Evolutionary conservation across 2,113 vertebrate genomes (phyloP).

Genomic region (Melospiza georgiana): DNA sequence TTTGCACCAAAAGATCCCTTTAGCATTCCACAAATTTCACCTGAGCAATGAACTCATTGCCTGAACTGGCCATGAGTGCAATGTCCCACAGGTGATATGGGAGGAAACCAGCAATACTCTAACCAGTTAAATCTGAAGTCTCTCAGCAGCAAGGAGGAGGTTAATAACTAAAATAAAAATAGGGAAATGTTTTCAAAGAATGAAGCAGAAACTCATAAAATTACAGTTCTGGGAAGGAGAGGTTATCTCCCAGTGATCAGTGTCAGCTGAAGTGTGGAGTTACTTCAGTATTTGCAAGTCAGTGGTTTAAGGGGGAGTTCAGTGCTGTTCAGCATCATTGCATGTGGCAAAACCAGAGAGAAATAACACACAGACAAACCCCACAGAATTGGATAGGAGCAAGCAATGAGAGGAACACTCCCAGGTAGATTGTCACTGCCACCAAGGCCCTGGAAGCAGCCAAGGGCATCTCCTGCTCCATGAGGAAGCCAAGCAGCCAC

Average conservation of each 20-base stretch:
- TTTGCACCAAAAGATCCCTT: background rate
- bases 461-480: background rate
- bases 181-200: background rate
- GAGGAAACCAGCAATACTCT: background rate
- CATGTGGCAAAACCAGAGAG: background rate
- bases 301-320: background rate
- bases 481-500: background rate
- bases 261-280: background rate
- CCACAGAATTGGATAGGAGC: background rate
- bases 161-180: background rate
- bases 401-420: background rate
- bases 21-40: background rate
- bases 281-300: background rate
- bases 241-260: background rate
- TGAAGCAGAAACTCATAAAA: background rate
- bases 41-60: background rate
- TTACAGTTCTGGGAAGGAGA: background rate
- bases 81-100: background rate
- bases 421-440: background rate
- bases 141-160: background rate
- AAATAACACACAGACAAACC: background rate
- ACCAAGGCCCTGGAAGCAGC: background rate
- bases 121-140: background rate
- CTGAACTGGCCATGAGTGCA: background rate
- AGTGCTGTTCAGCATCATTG: background rate